phyloP scores from a whole-genome alignment of 2,113 vertebrate genomes.

The Ploceus nigricollis region DNA sequence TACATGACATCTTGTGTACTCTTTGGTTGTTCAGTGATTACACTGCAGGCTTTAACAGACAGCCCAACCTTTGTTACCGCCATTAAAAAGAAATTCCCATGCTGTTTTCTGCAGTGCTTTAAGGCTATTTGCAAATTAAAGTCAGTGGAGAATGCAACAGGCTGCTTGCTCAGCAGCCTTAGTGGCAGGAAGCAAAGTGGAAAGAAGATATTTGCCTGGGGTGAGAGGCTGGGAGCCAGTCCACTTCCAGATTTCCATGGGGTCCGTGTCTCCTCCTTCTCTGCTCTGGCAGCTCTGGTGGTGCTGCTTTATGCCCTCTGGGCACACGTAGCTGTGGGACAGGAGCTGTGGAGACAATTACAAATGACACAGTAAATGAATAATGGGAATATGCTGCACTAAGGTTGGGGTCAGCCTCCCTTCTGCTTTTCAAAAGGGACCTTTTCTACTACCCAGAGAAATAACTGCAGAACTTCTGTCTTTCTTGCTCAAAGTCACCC shows the following conservation, averaged over 20 bases:
- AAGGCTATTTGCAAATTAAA: conserved; percentile 2
- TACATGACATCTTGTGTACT: not conserved
- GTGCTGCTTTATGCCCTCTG: not conserved
- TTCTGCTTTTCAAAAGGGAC: not conserved
- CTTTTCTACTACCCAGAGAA: not conserved
- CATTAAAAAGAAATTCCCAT: not conserved
- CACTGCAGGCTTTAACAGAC: not conserved
- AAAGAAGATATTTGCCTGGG: not conserved
- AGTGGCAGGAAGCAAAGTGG: rapidly evolving
- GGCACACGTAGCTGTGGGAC: not conserved
- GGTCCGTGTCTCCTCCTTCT: not conserved
- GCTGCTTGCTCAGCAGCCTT: not conserved
- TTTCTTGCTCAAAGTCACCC: not conserved
- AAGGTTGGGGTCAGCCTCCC: not conserved
- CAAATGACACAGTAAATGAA: not conserved
- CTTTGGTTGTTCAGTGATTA: not conserved
- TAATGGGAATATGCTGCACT: not conserved
- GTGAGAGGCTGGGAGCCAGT: not conserved
- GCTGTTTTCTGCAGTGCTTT: not conserved
- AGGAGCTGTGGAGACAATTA: not conserved
- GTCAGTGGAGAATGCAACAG: not conserved
- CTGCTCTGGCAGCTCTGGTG: not conserved
- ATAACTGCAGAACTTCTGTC: not conserved
- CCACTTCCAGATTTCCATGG: not conserved
- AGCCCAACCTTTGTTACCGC: not conserved